Conservation (phyloP, 2,888 invertebrate species). For the Cephus nigrinus region DNA sequence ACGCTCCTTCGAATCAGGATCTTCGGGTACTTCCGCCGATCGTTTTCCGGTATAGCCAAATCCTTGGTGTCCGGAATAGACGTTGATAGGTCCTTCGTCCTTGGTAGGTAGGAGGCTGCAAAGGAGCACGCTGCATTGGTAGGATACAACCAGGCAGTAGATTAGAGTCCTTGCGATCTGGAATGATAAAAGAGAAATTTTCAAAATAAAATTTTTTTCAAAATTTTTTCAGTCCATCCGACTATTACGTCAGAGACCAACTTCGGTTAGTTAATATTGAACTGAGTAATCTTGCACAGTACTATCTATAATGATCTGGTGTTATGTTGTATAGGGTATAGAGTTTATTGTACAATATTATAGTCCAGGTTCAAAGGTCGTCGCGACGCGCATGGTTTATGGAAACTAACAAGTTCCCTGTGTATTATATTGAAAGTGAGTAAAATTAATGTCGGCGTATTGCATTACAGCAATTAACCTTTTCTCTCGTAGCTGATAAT, state of each 20-base stretch:
- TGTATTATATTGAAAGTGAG: neutral
- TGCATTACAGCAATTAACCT: neutral
- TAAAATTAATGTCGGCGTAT: neutral
- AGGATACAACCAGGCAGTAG: neutral
- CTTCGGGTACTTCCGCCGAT: constrained; percentile 22
- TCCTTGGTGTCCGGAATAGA: neutral
- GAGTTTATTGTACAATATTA: neutral
- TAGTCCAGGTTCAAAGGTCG: neutral
- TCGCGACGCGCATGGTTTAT: neutral
- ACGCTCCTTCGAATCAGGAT: constrained; percentile 53
- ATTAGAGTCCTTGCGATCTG: neutral
- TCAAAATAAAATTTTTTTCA: too few relatives aligned
- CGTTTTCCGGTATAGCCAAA: neutral
- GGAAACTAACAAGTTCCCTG: neutral
- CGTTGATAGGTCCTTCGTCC: neutral
- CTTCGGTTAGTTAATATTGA: too few relatives aligned
- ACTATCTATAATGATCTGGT: neutral
- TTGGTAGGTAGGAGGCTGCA: neutral
- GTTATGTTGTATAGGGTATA: neutral
- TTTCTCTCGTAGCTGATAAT: neutral
- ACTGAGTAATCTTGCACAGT: too few relatives aligned
- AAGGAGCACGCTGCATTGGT: neutral
- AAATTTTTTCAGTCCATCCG: neutral
- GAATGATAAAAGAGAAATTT: neutral
- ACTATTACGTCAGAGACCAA: neutral